Evolutionary conservation across 2,797 vertebrate genomes (phyloP).

Genomic region (Spheniscus humboldti): DNA sequence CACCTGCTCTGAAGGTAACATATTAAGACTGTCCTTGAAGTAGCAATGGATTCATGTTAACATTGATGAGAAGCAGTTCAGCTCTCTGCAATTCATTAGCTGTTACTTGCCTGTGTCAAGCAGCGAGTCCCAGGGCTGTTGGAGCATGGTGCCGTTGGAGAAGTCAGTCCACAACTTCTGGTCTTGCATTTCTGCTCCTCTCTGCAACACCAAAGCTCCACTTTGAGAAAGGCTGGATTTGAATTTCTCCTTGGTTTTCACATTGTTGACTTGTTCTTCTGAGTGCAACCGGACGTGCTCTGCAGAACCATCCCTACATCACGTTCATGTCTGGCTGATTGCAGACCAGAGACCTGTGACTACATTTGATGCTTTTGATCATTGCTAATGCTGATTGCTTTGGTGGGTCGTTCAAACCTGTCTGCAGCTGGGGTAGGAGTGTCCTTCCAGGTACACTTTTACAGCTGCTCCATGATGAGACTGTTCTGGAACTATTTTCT

Average conservation of each 20-base stretch:
- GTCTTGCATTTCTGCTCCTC: background rate
- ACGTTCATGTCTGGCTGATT: background rate
- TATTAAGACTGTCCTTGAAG: background rate
- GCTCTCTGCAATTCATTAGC: background rate
- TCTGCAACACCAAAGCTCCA: background rate
- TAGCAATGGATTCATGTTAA: background rate
- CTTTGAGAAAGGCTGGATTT: background rate
- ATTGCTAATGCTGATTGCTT: background rate
- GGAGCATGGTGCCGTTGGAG: background rate
- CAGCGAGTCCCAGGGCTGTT: rapidly evolving
- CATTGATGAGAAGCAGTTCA: background rate
- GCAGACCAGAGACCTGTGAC: background rate
- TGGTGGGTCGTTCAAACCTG: background rate
- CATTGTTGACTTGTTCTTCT: background rate
- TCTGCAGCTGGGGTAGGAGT: background rate
- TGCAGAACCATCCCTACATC: background rate
- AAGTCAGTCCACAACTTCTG: background rate
- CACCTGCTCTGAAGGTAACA: background rate
- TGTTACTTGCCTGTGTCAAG: background rate
- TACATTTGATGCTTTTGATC: background rate
- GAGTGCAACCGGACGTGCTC: rapidly evolving
- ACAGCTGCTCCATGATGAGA: background rate
- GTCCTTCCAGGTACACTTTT: background rate
- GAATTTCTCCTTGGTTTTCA: background rate
- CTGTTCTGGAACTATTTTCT: background rate